Conservation (phyloP, 1,140 invertebrate genomes). For the Asobara japonica region DNA sequence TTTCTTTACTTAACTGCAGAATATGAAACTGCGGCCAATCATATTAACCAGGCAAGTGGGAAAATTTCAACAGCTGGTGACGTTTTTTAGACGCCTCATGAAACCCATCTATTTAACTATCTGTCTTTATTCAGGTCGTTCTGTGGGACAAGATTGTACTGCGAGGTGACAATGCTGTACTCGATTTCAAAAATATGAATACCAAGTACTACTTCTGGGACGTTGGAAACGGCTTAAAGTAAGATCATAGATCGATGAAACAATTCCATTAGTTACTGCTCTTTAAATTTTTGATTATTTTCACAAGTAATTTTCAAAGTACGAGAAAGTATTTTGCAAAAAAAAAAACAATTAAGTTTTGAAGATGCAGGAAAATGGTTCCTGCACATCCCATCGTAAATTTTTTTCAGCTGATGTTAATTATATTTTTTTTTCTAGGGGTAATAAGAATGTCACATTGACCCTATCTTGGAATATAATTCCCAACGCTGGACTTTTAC, state of each 20-base stretch:
- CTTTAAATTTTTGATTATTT: slow-evolving; percentile 39
- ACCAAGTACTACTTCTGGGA: slow-evolving; percentile 99
- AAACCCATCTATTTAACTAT: not conserved
- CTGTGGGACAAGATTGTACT: slow-evolving; percentile 99
- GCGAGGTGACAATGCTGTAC: slow-evolving; percentile 89
- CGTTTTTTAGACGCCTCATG: not conserved
- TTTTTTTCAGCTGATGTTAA: not conserved
- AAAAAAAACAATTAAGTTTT: too few species aligned
- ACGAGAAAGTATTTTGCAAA: too few species aligned
- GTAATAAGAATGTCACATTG: slow-evolving; percentile 92
- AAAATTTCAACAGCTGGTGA: not conserved
- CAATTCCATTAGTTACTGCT: not conserved
- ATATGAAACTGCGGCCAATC: slow-evolving; percentile 90
- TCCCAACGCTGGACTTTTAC: slow-evolving; percentile 95
- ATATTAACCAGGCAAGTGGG: slow-evolving; percentile 81
- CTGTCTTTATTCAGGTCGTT: slow-evolving; percentile 76
- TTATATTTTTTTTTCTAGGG: slow-evolving; percentile 71
- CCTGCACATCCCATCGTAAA: too few species aligned
- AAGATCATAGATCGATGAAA: too few species aligned
- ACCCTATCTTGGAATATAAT: slow-evolving; percentile 98
- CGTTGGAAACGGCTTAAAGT: slow-evolving; percentile 97
- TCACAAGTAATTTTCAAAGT: not conserved
- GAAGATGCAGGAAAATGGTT: too few species aligned
- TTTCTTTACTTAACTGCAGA: slow-evolving; percentile 97
- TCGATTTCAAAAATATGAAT: slow-evolving; percentile 94